Percentiles rank a stretch among this genome's conserved stretches.
phyloP scores from a whole-genome alignment of 2,797 vertebrate species.

The Sylvia borin region DNA sequence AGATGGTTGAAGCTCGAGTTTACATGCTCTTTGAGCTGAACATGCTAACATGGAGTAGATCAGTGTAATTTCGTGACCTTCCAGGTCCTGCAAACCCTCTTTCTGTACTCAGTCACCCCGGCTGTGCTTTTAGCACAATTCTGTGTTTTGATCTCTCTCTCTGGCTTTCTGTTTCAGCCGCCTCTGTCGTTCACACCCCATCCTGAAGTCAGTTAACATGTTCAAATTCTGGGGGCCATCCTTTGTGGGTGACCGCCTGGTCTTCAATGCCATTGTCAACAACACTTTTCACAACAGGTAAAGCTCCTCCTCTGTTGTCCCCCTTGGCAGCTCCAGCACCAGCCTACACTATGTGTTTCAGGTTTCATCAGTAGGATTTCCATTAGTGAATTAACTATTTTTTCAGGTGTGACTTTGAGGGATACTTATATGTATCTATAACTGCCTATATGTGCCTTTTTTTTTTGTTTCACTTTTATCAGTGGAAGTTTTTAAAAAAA shows the following conservation, averaged over 20 bases:
- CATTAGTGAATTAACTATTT: background rate
- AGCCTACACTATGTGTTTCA: background rate
- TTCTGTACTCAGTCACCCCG: background rate
- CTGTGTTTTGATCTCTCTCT: background rate
- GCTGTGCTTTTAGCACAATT: background rate
- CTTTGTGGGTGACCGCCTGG: conserved; percentile 76
- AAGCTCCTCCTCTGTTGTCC: background rate
- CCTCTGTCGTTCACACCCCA: conserved; percentile 64
- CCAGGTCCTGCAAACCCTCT: background rate
- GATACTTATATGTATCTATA: background rate
- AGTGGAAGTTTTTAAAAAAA: background rate
- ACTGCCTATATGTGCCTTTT: background rate
- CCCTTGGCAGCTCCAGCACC: background rate
- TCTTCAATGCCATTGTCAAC: conserved; percentile 82
- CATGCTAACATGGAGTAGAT: background rate
- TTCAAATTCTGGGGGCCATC: conserved; percentile 82
- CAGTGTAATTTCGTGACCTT: background rate
- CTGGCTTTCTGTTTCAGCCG: conserved; percentile 47
- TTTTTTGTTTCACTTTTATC: background rate
- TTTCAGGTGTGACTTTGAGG: background rate
- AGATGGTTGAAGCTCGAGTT: background rate
- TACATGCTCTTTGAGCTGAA: background rate
- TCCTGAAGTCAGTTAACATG: conserved; percentile 79
- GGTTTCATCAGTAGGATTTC: background rate
- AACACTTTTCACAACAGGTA: conserved; percentile 80